These are phyloP conservation scores for Meganola albula DNA, from an alignment of 2,888 invertebrate genomes.

Conservation along the genomic window DNA sequence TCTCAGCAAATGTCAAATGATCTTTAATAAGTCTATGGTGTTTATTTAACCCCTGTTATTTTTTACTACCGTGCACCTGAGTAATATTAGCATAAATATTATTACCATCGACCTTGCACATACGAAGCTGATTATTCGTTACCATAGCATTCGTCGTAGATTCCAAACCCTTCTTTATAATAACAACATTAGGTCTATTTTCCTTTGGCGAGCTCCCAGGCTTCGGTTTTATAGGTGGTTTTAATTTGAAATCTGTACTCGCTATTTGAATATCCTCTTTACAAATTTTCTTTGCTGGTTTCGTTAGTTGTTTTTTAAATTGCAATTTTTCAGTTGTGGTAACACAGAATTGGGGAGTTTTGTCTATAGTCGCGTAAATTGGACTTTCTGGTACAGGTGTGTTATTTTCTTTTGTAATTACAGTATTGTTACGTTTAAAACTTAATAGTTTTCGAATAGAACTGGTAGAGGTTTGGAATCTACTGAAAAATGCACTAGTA, in stretches of 20 bases:
- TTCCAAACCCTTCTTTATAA: conserved; percentile 78
- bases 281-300: conserved; percentile 45
- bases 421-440: conserved; percentile 21
- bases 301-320: conserved; percentile 34
- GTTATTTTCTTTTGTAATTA: conserved; percentile 12
- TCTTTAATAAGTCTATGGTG: no score
- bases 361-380: conserved; percentile 20
- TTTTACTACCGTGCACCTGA: conserved; percentile 31
- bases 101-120: conserved; percentile 30
- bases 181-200: conserved; percentile 60
- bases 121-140: conserved; percentile 29
- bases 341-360: conserved; percentile 7
- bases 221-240: conserved; percentile 20
- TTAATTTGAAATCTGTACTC: conserved; percentile 22
- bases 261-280: conserved; percentile 59
- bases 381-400: conserved; percentile 14
- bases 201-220: conserved; percentile 19
- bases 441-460: conserved; percentile 22
- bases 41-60: conserved; percentile 11
- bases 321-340: conserved; percentile 22
- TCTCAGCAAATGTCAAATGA: no score
- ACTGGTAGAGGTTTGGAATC: conserved; percentile 23
- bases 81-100: conserved; percentile 28
- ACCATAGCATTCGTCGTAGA: conserved; percentile 80
- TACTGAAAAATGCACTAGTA: conserved; percentile 18